A percentile compares a stretch with the other conserved stretches of the same genome.
Conservation (phyloP, 2,888 invertebrate genomes). For the Eubasilissa splendida region DNA sequence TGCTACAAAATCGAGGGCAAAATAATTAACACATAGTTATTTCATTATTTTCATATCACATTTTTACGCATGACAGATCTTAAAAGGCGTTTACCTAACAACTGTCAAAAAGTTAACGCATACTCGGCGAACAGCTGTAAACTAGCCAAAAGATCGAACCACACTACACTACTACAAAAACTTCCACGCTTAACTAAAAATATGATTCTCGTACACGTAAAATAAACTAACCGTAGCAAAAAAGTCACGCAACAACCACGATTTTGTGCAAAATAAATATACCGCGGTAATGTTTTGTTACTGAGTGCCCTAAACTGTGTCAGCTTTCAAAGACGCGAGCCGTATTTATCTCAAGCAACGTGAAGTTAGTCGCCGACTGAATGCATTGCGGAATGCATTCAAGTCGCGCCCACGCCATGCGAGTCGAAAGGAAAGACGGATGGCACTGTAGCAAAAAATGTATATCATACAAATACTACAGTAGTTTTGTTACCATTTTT, state of each 20-base stretch:
- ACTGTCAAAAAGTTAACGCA: conserved; percentile 34
- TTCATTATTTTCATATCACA: background rate
- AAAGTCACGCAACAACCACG: background rate
- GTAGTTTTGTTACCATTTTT: background rate
- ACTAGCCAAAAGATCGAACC: conserved; percentile 10
- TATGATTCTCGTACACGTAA: background rate
- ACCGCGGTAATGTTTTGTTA: background rate
- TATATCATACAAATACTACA: background rate
- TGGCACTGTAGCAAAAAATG: background rate
- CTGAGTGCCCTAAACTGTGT: background rate
- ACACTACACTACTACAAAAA: conserved; percentile 3
- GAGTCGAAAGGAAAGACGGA: background rate
- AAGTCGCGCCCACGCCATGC: conserved; percentile 15
- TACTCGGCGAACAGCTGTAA: conserved; percentile 31
- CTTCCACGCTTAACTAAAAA: background rate
- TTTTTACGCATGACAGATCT: conserved; percentile 10
- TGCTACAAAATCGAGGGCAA: too few species aligned
- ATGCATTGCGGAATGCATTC: conserved; percentile 42
- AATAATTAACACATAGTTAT: too few species aligned
- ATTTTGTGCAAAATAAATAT: background rate
- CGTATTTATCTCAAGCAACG: background rate
- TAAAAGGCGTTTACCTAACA: conserved; percentile 18
- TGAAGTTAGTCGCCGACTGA: conserved; percentile 31
- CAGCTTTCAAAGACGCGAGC: background rate
- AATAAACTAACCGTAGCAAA: background rate